A percentile compares a stretch with the other conserved stretches of the same genome.
phyloP scores from a whole-genome alignment of 2,888 invertebrate genomes.

The Caenorhabditis sp. region DNA sequence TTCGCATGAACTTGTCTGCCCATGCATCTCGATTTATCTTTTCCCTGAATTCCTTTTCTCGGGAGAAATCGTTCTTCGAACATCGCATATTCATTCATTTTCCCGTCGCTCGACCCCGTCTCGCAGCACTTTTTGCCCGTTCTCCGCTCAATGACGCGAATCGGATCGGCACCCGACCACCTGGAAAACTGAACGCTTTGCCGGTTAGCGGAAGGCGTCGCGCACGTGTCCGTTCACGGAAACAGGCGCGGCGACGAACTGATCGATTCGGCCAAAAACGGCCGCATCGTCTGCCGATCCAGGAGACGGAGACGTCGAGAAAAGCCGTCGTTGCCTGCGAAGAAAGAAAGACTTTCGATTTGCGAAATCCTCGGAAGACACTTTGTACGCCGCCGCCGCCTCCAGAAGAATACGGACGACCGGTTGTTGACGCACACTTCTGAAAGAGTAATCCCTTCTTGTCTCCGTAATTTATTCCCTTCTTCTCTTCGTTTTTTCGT shows the following conservation, averaged over 20 bases:
- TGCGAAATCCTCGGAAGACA: conserved; percentile 31
- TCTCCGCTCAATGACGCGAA: conserved; percentile 34
- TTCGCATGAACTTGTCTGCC: too few species aligned
- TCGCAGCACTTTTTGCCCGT: conserved; percentile 25
- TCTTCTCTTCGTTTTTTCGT: not conserved
- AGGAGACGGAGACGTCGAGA: conserved; percentile 14
- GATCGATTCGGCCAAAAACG: conserved; percentile 8
- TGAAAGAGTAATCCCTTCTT: conserved; percentile 16
- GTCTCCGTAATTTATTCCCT: conserved; percentile 7
- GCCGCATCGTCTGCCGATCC: not conserved
- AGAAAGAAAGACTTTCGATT: conserved; percentile 32
- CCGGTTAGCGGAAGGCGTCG: not conserved
- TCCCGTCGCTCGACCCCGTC: not conserved
- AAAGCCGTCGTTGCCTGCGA: not conserved
- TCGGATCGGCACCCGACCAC: conserved; percentile 25
- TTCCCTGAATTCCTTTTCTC: too few species aligned
- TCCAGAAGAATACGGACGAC: conserved; percentile 29
- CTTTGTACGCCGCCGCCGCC: conserved; percentile 2
- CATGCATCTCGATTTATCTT: too few species aligned
- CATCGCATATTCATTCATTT: not conserved
- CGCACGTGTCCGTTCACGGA: conserved; percentile 7
- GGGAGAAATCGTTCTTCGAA: too few species aligned
- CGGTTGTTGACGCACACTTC: not conserved
- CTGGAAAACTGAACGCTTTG: conserved; percentile 11
- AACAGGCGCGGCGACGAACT: conserved; percentile 1